These are phyloP conservation scores for Typhlichthys subterraneus DNA, from an alignment of 2,797 vertebrate species.

Conservation along the genomic window DNA sequence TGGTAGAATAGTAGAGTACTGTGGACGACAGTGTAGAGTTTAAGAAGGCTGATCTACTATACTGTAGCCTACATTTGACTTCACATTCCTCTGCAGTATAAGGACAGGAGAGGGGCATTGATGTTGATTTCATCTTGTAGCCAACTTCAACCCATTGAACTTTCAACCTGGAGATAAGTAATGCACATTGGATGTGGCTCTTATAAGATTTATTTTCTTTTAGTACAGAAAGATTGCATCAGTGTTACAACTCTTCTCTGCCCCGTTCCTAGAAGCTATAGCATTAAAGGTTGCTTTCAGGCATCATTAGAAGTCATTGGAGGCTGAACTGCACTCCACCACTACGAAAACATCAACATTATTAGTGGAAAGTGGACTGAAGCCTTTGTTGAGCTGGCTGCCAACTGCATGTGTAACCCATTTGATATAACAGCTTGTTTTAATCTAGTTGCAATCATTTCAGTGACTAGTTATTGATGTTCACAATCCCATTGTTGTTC, in stretches of 20 bases:
- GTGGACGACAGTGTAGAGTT: neutral
- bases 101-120: conserved; percentile 41
- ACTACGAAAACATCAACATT: conserved; percentile 47
- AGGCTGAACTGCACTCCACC: conserved; percentile 34
- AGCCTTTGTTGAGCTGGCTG: conserved; percentile 23
- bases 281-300: conserved; percentile 61
- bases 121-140: conserved; percentile 51
- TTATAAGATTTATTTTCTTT: conserved; percentile 12
- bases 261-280: conserved; percentile 55
- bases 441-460: conserved; percentile 8
- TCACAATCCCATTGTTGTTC: neutral
- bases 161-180: conserved; percentile 41
- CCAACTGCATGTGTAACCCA: conserved; percentile 11
- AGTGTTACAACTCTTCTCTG: conserved; percentile 40
- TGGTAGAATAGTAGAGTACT: conserved; percentile 19
- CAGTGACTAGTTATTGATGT: neutral
- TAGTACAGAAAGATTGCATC: conserved; percentile 36
- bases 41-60: conserved; percentile 1
- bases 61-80: conserved; percentile 17
- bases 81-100: conserved; percentile 56
- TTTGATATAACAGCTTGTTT: conserved; percentile 27
- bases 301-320: conserved; percentile 55
- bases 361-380: conserved; percentile 25
- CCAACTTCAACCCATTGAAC: conserved; percentile 60
- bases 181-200: conserved; percentile 28